phyloP scores from a whole-genome alignment of 2,113 vertebrate species.

The Petroica traversi region DNA sequence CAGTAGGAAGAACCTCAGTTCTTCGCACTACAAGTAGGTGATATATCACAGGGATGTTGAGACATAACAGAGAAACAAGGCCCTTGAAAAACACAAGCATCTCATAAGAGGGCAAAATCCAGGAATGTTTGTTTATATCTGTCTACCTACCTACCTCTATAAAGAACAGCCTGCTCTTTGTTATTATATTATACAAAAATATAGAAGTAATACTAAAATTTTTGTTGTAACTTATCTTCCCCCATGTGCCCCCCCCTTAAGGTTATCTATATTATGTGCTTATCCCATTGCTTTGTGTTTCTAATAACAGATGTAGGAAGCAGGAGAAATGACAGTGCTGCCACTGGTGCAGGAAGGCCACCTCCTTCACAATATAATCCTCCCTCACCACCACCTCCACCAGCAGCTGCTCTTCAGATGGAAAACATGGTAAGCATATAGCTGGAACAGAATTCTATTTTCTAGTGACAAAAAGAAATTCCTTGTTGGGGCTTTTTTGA shows the following conservation, averaged over 20 bases:
- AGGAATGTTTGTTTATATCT: neutral
- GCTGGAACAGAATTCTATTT: neutral
- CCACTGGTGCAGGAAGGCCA: conserved; percentile 60
- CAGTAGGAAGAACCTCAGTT: neutral
- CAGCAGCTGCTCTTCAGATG: conserved; percentile 5
- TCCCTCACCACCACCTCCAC: neutral
- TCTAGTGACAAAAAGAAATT: neutral
- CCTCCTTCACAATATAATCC: conserved; percentile 71
- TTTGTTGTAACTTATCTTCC: neutral
- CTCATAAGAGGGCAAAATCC: neutral
- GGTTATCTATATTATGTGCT: neutral
- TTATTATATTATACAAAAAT: neutral
- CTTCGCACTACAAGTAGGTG: neutral
- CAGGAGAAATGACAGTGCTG: conserved; percentile 72
- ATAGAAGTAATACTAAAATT: neutral
- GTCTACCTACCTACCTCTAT: neutral
- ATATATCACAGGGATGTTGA: neutral
- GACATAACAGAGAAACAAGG: neutral
- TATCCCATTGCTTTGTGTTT: conserved; percentile 28
- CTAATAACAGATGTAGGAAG: conserved; percentile 62
- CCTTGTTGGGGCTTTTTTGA: neutral
- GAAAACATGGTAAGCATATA: conserved; percentile 61
- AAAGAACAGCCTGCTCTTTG: neutral
- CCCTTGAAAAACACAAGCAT: neutral
- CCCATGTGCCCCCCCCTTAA: neutral